Percentiles rank a stretch among this genome's conserved stretches.
These are phyloP conservation scores for Crypturellus tataupa DNA, from an alignment of 2,797 vertebrate genomes.

Conservation along the genomic window DNA sequence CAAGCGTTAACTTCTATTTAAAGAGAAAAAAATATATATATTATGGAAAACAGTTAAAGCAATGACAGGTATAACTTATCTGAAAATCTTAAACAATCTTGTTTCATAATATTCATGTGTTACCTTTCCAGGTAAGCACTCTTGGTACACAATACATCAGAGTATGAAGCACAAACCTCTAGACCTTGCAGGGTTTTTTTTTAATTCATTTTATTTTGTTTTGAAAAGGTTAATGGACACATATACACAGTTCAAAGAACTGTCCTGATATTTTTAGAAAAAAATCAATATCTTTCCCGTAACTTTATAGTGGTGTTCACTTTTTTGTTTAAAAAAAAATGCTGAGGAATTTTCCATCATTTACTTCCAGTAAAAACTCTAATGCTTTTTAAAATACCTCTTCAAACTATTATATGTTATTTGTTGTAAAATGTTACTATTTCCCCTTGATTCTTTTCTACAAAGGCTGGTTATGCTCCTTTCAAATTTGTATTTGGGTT, in stretches of 20 bases:
- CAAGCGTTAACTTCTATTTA: not conserved
- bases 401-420: not conserved
- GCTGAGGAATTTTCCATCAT: constrained; percentile 35
- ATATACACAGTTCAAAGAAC: constrained; percentile 63
- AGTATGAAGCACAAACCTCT: not conserved
- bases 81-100: not conserved
- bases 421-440: not conserved
- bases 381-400: not conserved
- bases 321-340: not conserved
- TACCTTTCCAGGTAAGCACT: not conserved
- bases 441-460: not conserved
- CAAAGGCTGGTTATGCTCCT: not conserved
- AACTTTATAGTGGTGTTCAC: constrained; percentile 14
- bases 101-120: not conserved
- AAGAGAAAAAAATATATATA: not conserved
- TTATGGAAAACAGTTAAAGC: not conserved
- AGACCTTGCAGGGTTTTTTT: not conserved
- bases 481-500: not conserved
- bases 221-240: constrained; percentile 53
- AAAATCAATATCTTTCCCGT: constrained; percentile 66
- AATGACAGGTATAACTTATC: not conserved
- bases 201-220: constrained; percentile 21
- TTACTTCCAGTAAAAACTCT: not conserved
- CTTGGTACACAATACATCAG: not conserved
- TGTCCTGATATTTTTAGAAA: constrained; percentile 67